phyloP scores from a whole-genome alignment of 2,888 invertebrate genomes.

The Neoitamus cyanurus region DNA sequence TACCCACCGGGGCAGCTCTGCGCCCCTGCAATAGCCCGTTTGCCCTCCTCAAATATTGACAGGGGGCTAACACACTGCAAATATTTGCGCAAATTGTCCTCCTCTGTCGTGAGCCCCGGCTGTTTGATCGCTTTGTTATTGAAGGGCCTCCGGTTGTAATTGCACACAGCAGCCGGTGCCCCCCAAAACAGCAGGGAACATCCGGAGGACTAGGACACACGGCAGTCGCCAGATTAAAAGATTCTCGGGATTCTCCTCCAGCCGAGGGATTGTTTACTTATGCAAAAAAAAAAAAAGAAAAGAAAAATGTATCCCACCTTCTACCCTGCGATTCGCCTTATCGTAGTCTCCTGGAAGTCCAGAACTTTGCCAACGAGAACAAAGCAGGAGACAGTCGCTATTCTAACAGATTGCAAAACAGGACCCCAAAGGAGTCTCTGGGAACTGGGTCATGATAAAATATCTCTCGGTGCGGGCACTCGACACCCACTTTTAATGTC shows the following conservation, averaged over 20 bases:
- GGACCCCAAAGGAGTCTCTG: background rate
- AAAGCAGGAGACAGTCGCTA: background rate
- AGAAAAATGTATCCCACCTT: background rate
- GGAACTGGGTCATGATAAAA: background rate
- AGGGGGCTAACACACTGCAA: conserved; percentile 21
- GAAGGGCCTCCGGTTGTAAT: background rate
- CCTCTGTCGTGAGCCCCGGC: background rate
- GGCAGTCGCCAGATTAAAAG: background rate
- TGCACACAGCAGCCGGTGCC: background rate
- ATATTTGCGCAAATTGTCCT: conserved; percentile 22
- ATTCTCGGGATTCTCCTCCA: background rate
- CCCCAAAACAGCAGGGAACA: background rate
- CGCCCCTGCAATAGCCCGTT: background rate
- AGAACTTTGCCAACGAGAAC: background rate
- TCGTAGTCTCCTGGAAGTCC: background rate
- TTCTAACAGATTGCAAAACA: background rate
- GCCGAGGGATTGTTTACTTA: background rate
- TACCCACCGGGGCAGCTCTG: background rate
- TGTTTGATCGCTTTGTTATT: conserved; percentile 8
- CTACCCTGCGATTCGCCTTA: background rate
- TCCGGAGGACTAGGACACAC: background rate
- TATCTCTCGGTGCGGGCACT: background rate
- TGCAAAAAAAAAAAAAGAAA: background rate
- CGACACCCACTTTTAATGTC: conserved; percentile 20
- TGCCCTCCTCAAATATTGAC: conserved; percentile 8